Base-by-base conservation (phyloP, 2,888 invertebrate species). In the Eutolmus rufibarbis region DNA sequence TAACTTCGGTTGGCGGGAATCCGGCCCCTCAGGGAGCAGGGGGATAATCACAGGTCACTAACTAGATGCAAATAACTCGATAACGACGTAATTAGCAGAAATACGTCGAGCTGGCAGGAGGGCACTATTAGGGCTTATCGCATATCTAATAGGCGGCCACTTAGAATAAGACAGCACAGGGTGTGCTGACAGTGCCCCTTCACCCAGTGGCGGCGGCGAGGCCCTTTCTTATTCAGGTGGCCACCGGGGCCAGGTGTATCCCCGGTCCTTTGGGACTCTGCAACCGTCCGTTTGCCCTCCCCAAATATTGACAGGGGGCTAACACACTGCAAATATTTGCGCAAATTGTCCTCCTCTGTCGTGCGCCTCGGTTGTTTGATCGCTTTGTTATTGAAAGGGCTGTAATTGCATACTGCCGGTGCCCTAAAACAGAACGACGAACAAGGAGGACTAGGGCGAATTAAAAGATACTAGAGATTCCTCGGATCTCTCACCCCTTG, bases 41-140 rank as follows among this genome's bases (percentile, higher is more conserved):
- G n/a, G 66, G 66, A 28, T 66, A 66, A 66, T 66, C 66, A 66
- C 66, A 66, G 66, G 28, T 19, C 66, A 40, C 46, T 78, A 78
- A 78, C 78, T 78, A 78, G 78, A 78, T 78, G 78, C 78, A 78
- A 78, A 78, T 78, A 78, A 78, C 34, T 46, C 78, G 78, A 78
- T 78, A 43, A 78, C 28, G 78, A 78, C 43, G 78, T 78, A 78
- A 78, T 78, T 78, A 78, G 78, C 28, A 43, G 40, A 43, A 78
- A 46, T 78, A 43, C 78, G 23, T 78, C 23, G 46, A 78, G 19
- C 78, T 16, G 28, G 78, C 40, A 76, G 16, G 34, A 74, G 31
- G 19, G 37, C 43, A 78, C 78, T 23, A 43, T 78, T 78, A 78
- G 23, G 78, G 78, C 78, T 78, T 37, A 78, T 78, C 40, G 43